Evolutionary conservation across 2,888 invertebrate species (phyloP).

Genomic region (Tachina fera): DNA sequence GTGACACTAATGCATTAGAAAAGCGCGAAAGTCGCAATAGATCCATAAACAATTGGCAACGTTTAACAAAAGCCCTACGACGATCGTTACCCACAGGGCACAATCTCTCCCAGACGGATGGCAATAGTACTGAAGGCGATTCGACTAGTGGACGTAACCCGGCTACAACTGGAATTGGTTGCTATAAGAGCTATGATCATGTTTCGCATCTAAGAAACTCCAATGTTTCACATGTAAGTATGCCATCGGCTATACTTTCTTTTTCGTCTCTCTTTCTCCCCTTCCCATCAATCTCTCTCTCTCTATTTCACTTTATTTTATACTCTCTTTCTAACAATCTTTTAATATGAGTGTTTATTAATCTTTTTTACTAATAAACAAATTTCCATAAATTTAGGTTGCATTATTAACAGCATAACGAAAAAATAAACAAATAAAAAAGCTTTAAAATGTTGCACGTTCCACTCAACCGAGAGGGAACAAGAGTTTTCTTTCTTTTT

Average conservation of each 20-base stretch:
- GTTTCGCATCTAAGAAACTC: slow-evolving; percentile 83
- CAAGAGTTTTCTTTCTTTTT: not conserved
- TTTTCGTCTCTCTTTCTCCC: slow-evolving; percentile 3
- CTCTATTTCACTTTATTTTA: slow-evolving; percentile 4
- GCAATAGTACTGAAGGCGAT: slow-evolving; percentile 89
- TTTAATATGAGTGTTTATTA: slow-evolving; percentile 25
- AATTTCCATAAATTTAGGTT: slow-evolving; percentile 59
- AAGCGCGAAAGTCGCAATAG: slow-evolving; percentile 83
- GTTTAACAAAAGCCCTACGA: slow-evolving; percentile 83
- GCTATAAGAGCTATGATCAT: slow-evolving; percentile 91
- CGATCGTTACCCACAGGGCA: slow-evolving; percentile 88
- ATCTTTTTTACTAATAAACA: slow-evolving; percentile 38
- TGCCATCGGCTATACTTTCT: not conserved
- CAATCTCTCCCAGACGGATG: slow-evolving; percentile 95
- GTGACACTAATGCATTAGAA: slow-evolving; percentile 76
- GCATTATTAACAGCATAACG: slow-evolving; percentile 35
- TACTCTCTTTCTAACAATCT: not conserved
- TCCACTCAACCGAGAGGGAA: slow-evolving; percentile 1
- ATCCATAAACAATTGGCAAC: slow-evolving; percentile 83
- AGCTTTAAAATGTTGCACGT: slow-evolving; percentile 11
- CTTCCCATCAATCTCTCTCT: not conserved
- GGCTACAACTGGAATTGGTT: slow-evolving; percentile 89
- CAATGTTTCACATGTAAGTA: slow-evolving; percentile 81
- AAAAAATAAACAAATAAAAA: not conserved
- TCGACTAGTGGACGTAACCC: slow-evolving; percentile 85